Evolutionary conservation across 2,113 vertebrate genomes (phyloP).

Genomic region (Sula dactylatra): DNA sequence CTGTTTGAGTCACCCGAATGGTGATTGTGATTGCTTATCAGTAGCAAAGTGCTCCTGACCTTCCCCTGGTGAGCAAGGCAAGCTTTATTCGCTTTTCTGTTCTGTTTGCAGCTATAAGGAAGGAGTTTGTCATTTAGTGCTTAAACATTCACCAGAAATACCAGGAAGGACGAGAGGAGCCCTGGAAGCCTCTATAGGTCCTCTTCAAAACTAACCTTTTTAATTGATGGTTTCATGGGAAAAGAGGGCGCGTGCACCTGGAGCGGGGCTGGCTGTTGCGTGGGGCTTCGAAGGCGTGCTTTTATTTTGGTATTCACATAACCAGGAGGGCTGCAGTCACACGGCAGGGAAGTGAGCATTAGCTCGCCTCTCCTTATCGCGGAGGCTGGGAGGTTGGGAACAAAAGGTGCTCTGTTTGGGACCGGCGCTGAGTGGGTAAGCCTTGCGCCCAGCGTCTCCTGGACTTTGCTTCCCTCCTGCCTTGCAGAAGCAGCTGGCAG

Average conservation of each 20-base stretch:
- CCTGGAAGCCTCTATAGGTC: not conserved
- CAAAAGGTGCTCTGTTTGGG: constrained; percentile 63
- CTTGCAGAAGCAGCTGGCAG: not conserved
- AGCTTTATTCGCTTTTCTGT: not conserved
- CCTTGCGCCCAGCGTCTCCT: not conserved
- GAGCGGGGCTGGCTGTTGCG: not conserved
- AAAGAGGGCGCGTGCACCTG: not conserved
- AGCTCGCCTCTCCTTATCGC: constrained; percentile 27
- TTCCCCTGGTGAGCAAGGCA: not conserved
- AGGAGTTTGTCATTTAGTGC: not conserved
- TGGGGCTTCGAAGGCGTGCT: not conserved
- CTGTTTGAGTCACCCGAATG: not conserved
- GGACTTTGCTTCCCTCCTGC: constrained; percentile 53
- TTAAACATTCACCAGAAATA: constrained; percentile 32
- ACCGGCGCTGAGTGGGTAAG: not conserved
- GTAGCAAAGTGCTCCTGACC: not conserved
- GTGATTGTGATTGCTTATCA: not conserved
- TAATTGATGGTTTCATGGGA: not conserved
- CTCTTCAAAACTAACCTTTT: not conserved
- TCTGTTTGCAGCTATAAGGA: not conserved
- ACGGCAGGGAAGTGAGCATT: not conserved
- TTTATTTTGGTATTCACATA: not conserved
- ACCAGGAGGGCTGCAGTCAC: not conserved
- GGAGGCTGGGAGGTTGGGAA: constrained; percentile 20
- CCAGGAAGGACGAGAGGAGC: not conserved